These are phyloP conservation scores for Bos indicus DNA, from an alignment of 2,113 vertebrate genomes.

Conservation along the genomic window DNA sequence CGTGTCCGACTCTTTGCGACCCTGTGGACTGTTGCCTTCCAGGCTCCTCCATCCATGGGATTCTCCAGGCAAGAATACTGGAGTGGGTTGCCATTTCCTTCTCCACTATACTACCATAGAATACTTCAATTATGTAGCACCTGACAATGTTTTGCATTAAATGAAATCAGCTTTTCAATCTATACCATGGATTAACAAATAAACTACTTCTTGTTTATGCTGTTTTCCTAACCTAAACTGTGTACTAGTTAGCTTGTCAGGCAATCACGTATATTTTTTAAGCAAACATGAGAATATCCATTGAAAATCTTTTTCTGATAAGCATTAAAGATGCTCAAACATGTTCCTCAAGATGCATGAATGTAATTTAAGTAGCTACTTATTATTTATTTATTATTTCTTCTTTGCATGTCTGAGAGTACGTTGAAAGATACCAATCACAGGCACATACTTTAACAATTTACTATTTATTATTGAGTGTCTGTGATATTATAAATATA, in stretches of 20 bases:
- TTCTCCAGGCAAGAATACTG: neutral
- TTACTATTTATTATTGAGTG: neutral
- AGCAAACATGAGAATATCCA: neutral
- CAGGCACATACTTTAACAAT: neutral
- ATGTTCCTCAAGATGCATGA: neutral
- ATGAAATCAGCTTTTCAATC: neutral
- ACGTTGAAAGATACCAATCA: neutral
- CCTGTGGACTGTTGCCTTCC: neutral
- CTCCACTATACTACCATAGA: neutral
- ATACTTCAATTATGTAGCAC: neutral
- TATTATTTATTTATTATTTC: neutral
- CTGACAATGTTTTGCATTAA: neutral
- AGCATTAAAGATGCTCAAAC: neutral
- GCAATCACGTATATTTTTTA: neutral
- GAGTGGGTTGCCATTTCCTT: neutral
- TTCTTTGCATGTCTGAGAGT: neutral
- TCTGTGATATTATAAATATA: neutral
- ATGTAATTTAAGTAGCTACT: neutral
- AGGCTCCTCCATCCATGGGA: neutral
- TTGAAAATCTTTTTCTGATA: neutral
- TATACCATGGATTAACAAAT: neutral
- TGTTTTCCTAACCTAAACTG: neutral
- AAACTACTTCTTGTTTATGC: neutral
- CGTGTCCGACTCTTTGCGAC: neutral
- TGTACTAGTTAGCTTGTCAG: neutral